Evolutionary conservation across 2,797 vertebrate species (phyloP).

Genomic region (Helarctos malayanus): DNA sequence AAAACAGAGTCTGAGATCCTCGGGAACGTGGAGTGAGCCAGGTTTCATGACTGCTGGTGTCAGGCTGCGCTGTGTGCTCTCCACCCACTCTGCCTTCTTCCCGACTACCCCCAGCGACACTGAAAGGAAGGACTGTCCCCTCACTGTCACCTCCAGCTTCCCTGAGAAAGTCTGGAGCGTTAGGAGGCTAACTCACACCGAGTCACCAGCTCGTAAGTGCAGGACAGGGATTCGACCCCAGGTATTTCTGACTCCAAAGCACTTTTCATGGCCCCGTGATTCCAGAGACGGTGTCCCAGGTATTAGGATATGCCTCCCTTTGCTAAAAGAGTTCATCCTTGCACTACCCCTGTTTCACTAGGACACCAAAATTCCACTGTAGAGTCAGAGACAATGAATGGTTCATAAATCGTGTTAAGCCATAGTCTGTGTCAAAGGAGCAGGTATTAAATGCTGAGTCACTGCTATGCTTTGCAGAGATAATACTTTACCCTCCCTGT

Average conservation of each 20-base stretch:
- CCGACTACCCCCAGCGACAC: background rate
- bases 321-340: background rate
- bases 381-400: slow-evolving; percentile 66
- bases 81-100: background rate
- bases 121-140: background rate
- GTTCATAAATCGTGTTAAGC: slow-evolving; percentile 54
- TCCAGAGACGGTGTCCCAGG: background rate
- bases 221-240: background rate
- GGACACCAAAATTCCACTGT: background rate
- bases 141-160: background rate
- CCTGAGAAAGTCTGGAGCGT: background rate
- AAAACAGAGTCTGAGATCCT: background rate
- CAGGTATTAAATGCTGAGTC: slow-evolving; percentile 68
- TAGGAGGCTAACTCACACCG: background rate
- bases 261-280: background rate
- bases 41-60: background rate
- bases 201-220: background rate
- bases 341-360: background rate
- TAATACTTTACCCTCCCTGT: slow-evolving; percentile 60
- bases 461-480: slow-evolving; percentile 65
- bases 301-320: background rate
- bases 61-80: background rate
- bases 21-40: background rate
- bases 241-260: background rate
- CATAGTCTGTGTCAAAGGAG: slow-evolving; percentile 60